phyloP scores from a whole-genome alignment of 2,113 vertebrate species.

The Nothoprocta perdicaria region DNA sequence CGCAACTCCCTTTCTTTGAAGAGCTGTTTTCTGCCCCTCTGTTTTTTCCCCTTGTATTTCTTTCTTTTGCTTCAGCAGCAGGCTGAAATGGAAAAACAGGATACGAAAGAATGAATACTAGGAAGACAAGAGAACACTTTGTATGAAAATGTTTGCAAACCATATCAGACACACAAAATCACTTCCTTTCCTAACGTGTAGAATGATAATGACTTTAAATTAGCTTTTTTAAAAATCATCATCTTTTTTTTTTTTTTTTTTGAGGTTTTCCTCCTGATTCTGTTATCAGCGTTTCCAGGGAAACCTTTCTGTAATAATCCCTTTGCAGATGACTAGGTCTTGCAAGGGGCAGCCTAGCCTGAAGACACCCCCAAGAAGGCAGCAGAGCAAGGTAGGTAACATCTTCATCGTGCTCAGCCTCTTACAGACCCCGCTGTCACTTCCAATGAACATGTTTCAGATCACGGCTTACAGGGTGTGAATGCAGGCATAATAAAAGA shows the following conservation, averaged over 20 bases:
- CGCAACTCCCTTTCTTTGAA: neutral
- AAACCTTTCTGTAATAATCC: neutral
- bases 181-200: neutral
- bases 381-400: neutral
- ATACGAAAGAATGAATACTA: neutral
- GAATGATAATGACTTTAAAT: neutral
- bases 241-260: neutral
- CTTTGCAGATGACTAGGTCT: neutral
- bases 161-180: accelerated
- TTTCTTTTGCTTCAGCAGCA: neutral
- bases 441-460: conserved; percentile 19
- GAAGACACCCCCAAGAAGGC: neutral
- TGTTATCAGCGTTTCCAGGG: neutral
- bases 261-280: neutral
- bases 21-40: neutral
- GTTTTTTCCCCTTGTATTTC: neutral
- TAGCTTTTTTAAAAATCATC: neutral
- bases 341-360: neutral
- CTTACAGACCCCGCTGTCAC: neutral
- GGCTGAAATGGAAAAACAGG: neutral
- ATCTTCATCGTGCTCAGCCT: neutral
- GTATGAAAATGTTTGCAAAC: neutral
- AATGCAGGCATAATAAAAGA: neutral
- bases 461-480: neutral
- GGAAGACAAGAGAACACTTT: neutral